phyloP scores from a whole-genome alignment of 2,113 vertebrate genomes.

The Beaufortia kweichowensis region DNA sequence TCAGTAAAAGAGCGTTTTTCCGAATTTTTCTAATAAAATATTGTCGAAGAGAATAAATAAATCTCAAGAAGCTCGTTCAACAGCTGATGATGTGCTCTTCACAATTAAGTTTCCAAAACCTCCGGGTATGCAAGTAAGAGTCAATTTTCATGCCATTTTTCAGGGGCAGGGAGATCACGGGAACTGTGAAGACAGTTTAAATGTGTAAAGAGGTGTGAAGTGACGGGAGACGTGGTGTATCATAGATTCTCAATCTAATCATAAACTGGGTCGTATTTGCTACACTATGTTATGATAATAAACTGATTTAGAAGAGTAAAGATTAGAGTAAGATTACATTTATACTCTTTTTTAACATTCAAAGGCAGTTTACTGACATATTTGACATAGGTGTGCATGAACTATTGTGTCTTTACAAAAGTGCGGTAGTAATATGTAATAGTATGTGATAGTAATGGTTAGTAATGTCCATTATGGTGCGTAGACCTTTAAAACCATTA shows the following conservation, averaged over 20 bases:
- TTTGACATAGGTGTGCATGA: background rate
- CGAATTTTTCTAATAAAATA: background rate
- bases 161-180: background rate
- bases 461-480: background rate
- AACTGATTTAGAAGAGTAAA: no score
- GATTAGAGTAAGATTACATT: background rate
- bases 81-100: background rate
- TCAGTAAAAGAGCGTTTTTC: background rate
- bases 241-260: background rate
- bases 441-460: no score
- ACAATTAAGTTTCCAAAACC: no score
- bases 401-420: no score
- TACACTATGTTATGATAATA: background rate
- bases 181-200: conserved; percentile 16
- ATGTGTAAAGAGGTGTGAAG: conserved; percentile 29
- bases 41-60: background rate
- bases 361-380: background rate
- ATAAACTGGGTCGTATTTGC: background rate
- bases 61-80: background rate
- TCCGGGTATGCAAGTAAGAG: background rate
- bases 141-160: conserved; percentile 11
- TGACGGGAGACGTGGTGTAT: background rate
- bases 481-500: no score
- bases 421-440: no score
- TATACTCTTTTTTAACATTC: background rate